Conservation (phyloP, 2,797 vertebrate species). For the Gambelia wislizenii region DNA sequence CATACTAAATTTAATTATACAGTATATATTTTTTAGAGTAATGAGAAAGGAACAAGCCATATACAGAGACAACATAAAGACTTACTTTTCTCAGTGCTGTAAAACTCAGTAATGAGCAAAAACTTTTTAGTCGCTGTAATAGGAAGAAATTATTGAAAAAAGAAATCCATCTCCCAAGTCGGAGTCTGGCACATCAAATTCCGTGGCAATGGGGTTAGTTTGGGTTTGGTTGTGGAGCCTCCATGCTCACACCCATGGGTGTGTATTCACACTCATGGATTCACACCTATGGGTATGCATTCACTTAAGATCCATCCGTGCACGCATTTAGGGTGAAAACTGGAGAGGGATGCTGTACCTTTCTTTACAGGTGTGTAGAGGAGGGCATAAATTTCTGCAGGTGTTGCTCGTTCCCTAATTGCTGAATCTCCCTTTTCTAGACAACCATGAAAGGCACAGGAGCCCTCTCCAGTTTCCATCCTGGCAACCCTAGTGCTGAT, state of each 20-base stretch:
- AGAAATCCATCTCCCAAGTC: too few species aligned
- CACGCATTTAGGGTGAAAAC: too few species aligned
- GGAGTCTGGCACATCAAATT: not conserved
- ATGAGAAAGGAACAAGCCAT: not conserved
- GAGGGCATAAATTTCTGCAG: too few species aligned
- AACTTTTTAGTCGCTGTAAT: not conserved
- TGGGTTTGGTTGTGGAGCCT: not conserved
- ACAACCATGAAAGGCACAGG: too few species aligned
- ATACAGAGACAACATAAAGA: not conserved
- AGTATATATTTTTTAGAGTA: not conserved
- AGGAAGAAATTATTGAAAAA: not conserved
- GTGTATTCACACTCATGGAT: not conserved
- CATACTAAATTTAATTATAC: too few species aligned
- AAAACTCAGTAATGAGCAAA: not conserved
- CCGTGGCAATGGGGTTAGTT: too few species aligned
- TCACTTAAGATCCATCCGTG: too few species aligned
- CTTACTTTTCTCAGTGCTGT: not conserved
- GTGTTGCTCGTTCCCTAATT: too few species aligned
- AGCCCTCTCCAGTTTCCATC: too few species aligned
- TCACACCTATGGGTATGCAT: not conserved
- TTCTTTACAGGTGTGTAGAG: too few species aligned
- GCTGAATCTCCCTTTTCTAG: too few species aligned
- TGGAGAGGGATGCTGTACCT: too few species aligned
- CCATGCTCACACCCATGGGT: not conserved
- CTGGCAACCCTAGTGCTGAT: not conserved